Conservation (phyloP, 1,140 invertebrate genomes). For the Caerostris extrusa region DNA sequence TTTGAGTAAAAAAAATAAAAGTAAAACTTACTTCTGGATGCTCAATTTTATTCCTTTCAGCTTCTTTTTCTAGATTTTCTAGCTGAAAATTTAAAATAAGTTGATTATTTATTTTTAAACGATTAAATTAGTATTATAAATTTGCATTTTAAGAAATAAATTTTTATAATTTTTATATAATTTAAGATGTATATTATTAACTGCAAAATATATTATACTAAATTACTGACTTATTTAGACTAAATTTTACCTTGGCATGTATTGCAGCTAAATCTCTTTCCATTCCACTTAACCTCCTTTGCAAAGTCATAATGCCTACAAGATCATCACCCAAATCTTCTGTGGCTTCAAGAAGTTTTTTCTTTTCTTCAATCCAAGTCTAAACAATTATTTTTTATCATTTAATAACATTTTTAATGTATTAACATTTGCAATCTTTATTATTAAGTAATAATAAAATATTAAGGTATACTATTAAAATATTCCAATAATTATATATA, state of each 20-base stretch:
- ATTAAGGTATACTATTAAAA: neutral
- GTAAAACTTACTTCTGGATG: slow-evolving; percentile 89
- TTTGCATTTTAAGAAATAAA: no score
- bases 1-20: neutral
- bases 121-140: neutral
- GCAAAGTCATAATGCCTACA: slow-evolving; percentile 91
- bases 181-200: no score
- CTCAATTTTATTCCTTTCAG: slow-evolving; percentile 92
- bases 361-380: slow-evolving; percentile 99
- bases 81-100: slow-evolving; percentile 82
- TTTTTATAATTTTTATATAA: no score
- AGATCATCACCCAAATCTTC: slow-evolving; percentile 96
- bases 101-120: neutral
- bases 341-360: slow-evolving; percentile 96
- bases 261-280: slow-evolving; percentile 99
- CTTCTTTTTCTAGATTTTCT: slow-evolving; percentile 96
- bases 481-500: neutral
- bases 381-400: neutral
- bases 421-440: no score
- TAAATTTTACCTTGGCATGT: slow-evolving; percentile 88
- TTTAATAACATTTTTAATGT: no score
- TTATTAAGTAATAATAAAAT: no score
- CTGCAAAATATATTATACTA: no score
- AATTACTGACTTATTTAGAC: no score
- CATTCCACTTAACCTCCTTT: slow-evolving; percentile 95